Evolutionary conservation across 2,113 vertebrate species (phyloP), one percentile per base, ranked within the genome.

Genomic region (Acanthisitta chloris): DNA sequence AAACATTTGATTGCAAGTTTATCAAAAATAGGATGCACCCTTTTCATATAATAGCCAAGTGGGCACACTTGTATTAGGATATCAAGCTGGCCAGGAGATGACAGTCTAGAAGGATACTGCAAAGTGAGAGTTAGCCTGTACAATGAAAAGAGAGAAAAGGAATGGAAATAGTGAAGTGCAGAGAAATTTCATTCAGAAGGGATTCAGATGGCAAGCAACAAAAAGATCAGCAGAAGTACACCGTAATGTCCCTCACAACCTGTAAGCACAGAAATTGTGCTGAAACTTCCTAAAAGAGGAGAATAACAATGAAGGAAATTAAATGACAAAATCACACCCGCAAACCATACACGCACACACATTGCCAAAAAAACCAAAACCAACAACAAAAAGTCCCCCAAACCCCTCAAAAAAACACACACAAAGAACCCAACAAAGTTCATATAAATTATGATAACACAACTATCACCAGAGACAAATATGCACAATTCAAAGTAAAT

Each of bases 211-310:
- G 26, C 33, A 96, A 84, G 46, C 57, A 89, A 96, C 12, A 19
- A 87, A 84, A 91, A 13, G 24, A 92, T 38, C 74, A 84, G 62
- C 69, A 93, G 87, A 92, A 84, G 74, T 88, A 73, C 34, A n/a
- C 31, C 79, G 24, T 88, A 34, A 46, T 55, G 45, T 81, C 67
- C 46, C 94, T 95, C 77, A 80, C 54, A 85, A 59, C 73, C 43
- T 87, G 6, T 62, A 74, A 89, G 81, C n/a, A 90, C 91, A 90
- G 42, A 90, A 55, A 97, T 66, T 88, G 49, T 86, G n/a, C 80
- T 87, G n/a, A 59, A 79, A 79, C 36, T 94, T 81, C 69, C 55
- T 82, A 90, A 91, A 92, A 94, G 81, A 84, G 36, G 21, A 59
- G 77, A 95, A 88, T 69, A 93, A n/a, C n/a, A n/a, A n/a, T n/a